Base-by-base conservation (phyloP, 2,113 vertebrate genomes). In the Osmerus mordax region DNA sequence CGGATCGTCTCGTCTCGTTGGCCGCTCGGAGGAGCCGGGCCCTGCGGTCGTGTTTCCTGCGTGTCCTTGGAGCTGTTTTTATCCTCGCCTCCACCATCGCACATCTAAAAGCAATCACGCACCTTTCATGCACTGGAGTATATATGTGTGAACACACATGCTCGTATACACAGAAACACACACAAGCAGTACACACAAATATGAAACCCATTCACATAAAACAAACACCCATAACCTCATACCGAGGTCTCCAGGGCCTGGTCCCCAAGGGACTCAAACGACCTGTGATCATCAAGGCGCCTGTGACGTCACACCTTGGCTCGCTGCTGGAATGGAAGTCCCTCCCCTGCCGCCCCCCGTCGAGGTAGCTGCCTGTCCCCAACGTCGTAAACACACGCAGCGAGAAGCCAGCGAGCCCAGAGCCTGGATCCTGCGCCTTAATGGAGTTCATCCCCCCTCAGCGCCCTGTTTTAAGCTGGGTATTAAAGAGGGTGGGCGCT, bases 391-490 rank as follows among this genome's bases (percentile, higher is more conserved):
- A 74, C 71, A 61, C 69, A 54, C 47, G 65, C 68, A 74, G 52
- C 71, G 66, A 68, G 67, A 29, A 65, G 47, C 67, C 28, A 21
- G 51, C 75, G 29, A 65, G 70, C 53, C 73, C 65, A 53, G 69
- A 61, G 67, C 59, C 64, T 68, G 69, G 67, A 52, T 54, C 60
- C 21, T 64, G 67, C 67, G 9, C 68, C 15, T 65, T 79, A 76
- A 79, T 69, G 65, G 74, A 79, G 77, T 74, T 78, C 74, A 65
- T 79, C 74, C 76, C 71, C 66, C 66, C 65, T 4, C 54, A 54
- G 71, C 13, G 19, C 36, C n/a, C 41, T 47, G 64, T 41, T 23
- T 65, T 51, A 64, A 64, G 16, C 15, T 16, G 16, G 18, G 6
- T 64, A 36, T 32, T 63, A 32, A 23, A 18, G 25, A 16, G 25